Base-by-base conservation (phyloP, 2,888 invertebrate genomes). In the Trileptium ribeirensis region DNA sequence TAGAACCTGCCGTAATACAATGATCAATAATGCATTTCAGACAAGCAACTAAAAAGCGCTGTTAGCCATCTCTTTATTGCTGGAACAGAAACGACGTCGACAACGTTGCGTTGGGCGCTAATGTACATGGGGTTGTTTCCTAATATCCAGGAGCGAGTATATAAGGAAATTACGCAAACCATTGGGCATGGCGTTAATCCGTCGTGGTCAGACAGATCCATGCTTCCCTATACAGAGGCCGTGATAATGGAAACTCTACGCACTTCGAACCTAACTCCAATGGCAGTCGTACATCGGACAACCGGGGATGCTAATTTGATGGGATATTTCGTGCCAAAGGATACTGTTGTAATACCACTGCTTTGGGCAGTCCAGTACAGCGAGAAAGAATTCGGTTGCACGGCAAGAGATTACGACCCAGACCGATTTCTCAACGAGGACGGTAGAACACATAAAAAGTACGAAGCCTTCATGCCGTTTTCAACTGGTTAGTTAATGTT, bases 151-250 rank as follows among this genome's bases (percentile, higher is more conserved):
- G 81, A 85, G 37, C 84, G 82, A 51, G 86, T 87, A 0, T 85
- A 87, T 80, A 67, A 80, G 0, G 89, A 89, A 82, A 85, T 88
- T 29, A 82, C 81, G 2, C 36, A 82, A 1, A 78, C 81, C 1
- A 84, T 86, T 29, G 88, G 87, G 1, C 15, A 83, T 2, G 83
- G 82, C 0, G 83, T 85, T 15, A 79, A 81, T 8, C 79, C 79
- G 8, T 3, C 29, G 1, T 37, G 39, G 31, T 15, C 67, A 24
- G 70, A 78, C 31, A 37, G 79, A 8, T n/a, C 29, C 1, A 31
- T n/a, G 29, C 34, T 78, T 2, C 79, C 79, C 1, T 78, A 29
- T n/a, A 64, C 64, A 1, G 79, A 78, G 31, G 79, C 79, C 1
- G 79, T 78, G 64, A 67, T 78, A 33, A 37, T 37, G n/a, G 79